Evolutionary conservation across 1,140 invertebrate species (phyloP).

Genomic region (Ptiloglossa arizonensis): DNA sequence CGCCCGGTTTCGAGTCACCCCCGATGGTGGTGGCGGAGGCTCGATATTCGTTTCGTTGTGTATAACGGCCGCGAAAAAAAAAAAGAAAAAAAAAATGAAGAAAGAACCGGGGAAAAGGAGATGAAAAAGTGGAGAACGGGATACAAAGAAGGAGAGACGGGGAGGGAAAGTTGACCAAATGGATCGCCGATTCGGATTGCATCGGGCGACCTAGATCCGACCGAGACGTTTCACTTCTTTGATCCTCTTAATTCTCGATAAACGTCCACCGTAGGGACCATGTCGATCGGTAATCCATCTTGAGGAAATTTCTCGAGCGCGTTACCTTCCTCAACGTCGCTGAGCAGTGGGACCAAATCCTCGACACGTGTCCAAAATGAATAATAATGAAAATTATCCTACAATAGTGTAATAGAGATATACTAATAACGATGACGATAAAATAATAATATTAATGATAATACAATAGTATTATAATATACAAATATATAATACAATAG

Average conservation of each 20-base stretch:
- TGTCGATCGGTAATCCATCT: background rate
- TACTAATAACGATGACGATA: too few species aligned
- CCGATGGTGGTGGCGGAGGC: too few species aligned
- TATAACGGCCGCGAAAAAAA: background rate
- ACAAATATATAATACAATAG: too few species aligned
- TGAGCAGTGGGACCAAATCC: too few species aligned
- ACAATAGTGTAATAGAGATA: too few species aligned
- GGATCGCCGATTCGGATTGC: conserved; percentile 21
- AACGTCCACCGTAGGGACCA: background rate
- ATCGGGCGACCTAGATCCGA: conserved; percentile 20
- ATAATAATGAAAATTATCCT: too few species aligned
- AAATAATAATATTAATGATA: too few species aligned
- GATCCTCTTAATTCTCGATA: conserved; percentile 39
- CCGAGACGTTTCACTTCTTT: conserved; percentile 22
- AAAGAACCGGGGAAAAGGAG: background rate
- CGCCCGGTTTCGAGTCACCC: background rate
- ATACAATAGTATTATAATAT: too few species aligned
- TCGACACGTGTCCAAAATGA: too few species aligned
- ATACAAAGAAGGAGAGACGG: too few species aligned
- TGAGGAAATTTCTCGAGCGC: background rate
- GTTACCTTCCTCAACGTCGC: background rate
- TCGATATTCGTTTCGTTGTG: background rate
- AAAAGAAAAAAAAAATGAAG: background rate
- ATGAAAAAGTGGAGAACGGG: too few species aligned
- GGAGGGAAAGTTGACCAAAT: conserved; percentile 21